These are phyloP conservation scores for Bos javanicus DNA, from an alignment of 2,113 vertebrate species.

Conservation along the genomic window DNA sequence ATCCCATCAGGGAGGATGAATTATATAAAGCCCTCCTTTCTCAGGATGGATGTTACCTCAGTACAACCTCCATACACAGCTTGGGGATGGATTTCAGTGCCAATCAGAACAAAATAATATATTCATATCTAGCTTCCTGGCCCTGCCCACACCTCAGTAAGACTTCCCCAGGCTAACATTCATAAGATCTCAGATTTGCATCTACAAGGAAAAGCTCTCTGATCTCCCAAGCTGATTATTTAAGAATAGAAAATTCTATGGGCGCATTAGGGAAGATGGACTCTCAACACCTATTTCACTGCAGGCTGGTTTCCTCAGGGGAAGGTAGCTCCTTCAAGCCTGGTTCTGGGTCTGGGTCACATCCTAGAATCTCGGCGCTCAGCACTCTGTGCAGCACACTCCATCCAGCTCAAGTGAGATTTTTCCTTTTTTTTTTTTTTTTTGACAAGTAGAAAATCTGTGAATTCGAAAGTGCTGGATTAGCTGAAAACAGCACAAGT, in stretches of 20 bases:
- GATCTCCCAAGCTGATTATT: background rate
- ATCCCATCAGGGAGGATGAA: background rate
- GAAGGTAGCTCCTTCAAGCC: background rate
- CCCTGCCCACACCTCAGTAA: too few species aligned
- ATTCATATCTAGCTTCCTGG: background rate
- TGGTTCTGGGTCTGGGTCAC: background rate
- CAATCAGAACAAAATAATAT: background rate
- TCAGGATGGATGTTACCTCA: rapidly evolving
- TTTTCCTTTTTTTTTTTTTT: background rate
- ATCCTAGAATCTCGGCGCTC: background rate
- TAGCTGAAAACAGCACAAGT: background rate
- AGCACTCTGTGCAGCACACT: background rate
- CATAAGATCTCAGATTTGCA: background rate
- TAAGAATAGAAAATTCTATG: background rate
- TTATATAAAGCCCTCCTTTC: background rate
- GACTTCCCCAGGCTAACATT: background rate
- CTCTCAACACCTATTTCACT: background rate
- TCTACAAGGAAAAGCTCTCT: background rate
- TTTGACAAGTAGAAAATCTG: background rate
- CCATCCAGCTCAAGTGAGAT: background rate
- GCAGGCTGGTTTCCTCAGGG: background rate
- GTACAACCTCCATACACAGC: background rate
- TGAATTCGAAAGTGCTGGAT: background rate
- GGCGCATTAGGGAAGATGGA: background rate
- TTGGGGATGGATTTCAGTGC: background rate